Evolutionary conservation across 1,140 invertebrate genomes (phyloP).

Genomic region (Bombus terrestris): DNA sequence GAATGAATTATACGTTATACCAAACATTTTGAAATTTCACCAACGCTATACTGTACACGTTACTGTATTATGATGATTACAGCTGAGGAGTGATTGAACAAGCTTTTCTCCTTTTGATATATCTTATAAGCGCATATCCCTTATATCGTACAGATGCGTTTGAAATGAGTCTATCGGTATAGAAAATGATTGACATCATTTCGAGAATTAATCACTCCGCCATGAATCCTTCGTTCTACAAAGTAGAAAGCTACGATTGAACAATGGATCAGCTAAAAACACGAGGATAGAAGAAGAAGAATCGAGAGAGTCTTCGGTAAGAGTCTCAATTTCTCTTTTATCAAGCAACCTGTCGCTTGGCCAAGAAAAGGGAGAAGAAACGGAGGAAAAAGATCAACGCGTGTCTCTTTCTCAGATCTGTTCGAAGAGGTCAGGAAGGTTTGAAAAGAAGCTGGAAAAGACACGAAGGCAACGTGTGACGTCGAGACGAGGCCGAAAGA

Average conservation of each 20-base stretch:
- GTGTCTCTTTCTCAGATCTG: neutral
- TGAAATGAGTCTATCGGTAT: too few species aligned
- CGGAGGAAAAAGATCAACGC: neutral
- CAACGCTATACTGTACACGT: neutral
- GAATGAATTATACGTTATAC: neutral
- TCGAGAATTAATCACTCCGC: too few species aligned
- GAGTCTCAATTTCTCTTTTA: slow-evolving; percentile 36
- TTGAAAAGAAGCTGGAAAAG: slow-evolving; percentile 56
- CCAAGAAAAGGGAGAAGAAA: neutral
- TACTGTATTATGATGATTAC: neutral
- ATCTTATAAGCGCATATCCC: too few species aligned
- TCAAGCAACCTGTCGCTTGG: slow-evolving; percentile 17
- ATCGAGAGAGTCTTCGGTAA: slow-evolving; percentile 27
- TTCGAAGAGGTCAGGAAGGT: slow-evolving; percentile 44
- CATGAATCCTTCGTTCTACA: too few species aligned
- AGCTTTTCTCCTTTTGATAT: too few species aligned
- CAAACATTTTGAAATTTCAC: neutral
- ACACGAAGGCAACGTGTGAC: slow-evolving; percentile 8
- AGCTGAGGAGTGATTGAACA: too few species aligned
- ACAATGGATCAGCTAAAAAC: neutral
- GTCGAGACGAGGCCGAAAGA: slow-evolving; percentile 43
- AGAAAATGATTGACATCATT: too few species aligned
- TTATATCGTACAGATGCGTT: too few species aligned
- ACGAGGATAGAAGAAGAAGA: neutral
- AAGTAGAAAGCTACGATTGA: neutral